Conservation (phyloP, 1,140 invertebrate species). For the Ceratina japonica region DNA sequence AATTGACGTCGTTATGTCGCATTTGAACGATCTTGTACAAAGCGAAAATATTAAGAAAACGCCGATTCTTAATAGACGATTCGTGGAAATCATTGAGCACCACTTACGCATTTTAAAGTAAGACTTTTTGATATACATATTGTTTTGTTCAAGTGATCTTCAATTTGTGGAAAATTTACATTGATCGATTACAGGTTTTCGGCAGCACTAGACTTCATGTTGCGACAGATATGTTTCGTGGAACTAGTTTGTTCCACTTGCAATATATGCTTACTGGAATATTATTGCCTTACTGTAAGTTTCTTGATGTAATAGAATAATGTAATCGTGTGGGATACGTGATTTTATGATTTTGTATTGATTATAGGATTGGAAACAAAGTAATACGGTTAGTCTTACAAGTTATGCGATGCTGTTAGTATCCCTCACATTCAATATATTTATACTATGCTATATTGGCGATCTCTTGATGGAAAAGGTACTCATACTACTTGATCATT, state of each 20-base stretch:
- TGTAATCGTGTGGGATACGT: no score
- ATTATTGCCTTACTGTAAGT: slow-evolving; percentile 52
- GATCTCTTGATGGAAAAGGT: slow-evolving; percentile 64
- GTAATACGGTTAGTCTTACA: slow-evolving; percentile 38
- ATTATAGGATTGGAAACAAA: slow-evolving; percentile 63
- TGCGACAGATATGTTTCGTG: slow-evolving; percentile 46
- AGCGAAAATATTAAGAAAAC: no score
- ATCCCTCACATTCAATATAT: slow-evolving; percentile 65
- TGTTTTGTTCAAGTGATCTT: no score
- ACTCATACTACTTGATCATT: no score
- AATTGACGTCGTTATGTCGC: slow-evolving; percentile 46
- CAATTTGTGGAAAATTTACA: not conserved
- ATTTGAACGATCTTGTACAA: slow-evolving; percentile 3
- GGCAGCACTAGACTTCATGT: slow-evolving; percentile 4
- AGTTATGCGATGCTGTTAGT: slow-evolving; percentile 61
- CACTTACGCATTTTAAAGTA: not conserved
- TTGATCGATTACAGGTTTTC: slow-evolving; percentile 48
- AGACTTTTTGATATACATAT: no score
- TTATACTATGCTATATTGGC: slow-evolving; percentile 69
- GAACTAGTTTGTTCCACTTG: slow-evolving; percentile 44
- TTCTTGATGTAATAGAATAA: not conserved
- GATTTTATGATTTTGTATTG: not conserved
- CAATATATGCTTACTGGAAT: slow-evolving; percentile 56
- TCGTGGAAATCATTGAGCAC: slow-evolving; percentile 41
- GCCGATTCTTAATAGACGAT: slow-evolving; percentile 10